Evolutionary conservation across 2,888 invertebrate species (phyloP).

Genomic region (Auanema freiburgensis): DNA sequence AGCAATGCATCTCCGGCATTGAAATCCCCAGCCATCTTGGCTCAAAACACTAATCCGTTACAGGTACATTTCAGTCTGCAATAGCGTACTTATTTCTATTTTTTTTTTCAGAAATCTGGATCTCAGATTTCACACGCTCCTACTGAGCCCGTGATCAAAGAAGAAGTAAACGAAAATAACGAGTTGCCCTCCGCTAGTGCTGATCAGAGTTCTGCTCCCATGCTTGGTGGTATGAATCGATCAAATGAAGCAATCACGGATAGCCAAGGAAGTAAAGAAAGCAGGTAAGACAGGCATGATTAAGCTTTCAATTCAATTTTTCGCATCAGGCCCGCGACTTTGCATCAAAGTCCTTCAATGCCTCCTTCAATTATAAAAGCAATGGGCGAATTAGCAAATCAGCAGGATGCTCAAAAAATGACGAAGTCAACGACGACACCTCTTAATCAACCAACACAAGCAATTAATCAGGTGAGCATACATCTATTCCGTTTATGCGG

Average conservation of each 20-base stretch:
- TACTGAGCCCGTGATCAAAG: conserved; percentile 60
- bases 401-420: conserved; percentile 47
- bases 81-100: too few relatives aligned
- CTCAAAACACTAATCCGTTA: conserved; percentile 1
- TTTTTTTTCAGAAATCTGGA: conserved; percentile 44
- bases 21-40: conserved; percentile 14
- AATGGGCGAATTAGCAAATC: conserved; percentile 37
- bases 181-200: conserved; percentile 28
- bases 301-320: too few relatives aligned
- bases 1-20: conserved; percentile 1
- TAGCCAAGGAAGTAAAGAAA: too few relatives aligned
- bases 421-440: conserved; percentile 54
- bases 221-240: neutral
- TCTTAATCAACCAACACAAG: neutral
- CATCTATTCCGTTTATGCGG: too few relatives aligned
- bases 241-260: too few relatives aligned
- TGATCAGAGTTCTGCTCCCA: conserved; percentile 17
- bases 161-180: conserved; percentile 59
- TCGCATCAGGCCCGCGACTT: conserved; percentile 48
- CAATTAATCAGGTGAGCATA: too few relatives aligned
- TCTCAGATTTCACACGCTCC: conserved; percentile 62
- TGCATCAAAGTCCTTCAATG: conserved; percentile 63
- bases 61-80: neutral
- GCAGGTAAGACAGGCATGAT: too few relatives aligned
- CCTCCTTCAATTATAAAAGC: conserved; percentile 56